Evolutionary conservation across 2,888 invertebrate genomes (phyloP).

Genomic region (Drosophila kanekoi): DNA sequence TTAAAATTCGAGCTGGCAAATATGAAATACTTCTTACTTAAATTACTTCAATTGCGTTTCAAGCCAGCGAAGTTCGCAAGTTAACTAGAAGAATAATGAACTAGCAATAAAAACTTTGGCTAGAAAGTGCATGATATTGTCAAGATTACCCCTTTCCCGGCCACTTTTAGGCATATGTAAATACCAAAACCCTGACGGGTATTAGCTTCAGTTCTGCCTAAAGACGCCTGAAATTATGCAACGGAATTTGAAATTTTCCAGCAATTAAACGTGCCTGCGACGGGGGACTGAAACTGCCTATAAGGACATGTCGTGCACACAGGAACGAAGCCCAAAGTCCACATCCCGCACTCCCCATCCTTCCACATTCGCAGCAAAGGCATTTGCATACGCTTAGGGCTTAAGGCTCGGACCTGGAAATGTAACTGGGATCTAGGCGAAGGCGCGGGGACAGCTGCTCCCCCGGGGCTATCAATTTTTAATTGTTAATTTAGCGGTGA

Average conservation of each 20-base stretch:
- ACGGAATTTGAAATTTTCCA: conserved; percentile 63
- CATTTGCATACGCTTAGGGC: conserved; percentile 56
- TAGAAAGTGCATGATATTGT: no score
- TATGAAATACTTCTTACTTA: no score
- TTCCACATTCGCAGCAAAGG: neutral
- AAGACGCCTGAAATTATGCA: conserved; percentile 52
- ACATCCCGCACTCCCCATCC: neutral
- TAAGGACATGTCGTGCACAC: conserved; percentile 1
- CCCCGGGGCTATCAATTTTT: conserved; percentile 79
- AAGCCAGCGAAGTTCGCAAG: no score
- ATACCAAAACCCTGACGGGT: neutral
- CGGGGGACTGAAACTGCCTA: conserved; percentile 41
- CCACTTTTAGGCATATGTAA: no score
- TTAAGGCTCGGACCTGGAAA: conserved; percentile 17
- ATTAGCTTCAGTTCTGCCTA: conserved; percentile 13
- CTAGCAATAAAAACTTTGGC: no score
- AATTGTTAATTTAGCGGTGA: conserved; percentile 79
- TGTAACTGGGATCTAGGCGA: conserved; percentile 2
- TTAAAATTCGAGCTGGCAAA: no score
- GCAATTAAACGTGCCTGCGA: conserved; percentile 65
- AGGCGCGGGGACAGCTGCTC: conserved; percentile 7
- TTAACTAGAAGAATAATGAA: no score
- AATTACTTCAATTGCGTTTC: no score
- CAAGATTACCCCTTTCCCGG: no score
- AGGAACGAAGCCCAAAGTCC: neutral